Percentiles rank a stretch among this genome's conserved stretches.
Evolutionary conservation across 2,888 invertebrate genomes (phyloP).

Genomic region (Argyresthia albistria): DNA sequence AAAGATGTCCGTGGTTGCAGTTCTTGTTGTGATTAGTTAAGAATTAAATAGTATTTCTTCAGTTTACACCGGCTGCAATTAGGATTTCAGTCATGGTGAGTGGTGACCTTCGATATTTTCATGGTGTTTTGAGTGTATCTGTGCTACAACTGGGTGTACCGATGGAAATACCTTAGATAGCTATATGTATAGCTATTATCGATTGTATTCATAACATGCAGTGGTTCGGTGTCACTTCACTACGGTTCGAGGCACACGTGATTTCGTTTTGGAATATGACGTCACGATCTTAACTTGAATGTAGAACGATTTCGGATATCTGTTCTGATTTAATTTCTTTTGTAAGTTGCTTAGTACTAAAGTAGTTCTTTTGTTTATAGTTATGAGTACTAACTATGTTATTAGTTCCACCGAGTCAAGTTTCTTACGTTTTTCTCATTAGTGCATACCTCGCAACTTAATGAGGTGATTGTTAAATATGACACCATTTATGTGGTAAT

Average conservation of each 20-base stretch:
- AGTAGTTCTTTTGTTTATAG: too few relatives aligned
- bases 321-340: neutral
- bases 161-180: neutral
- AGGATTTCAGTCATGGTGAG: slow-evolving; percentile 22
- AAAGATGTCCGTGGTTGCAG: slow-evolving; percentile 55
- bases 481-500: too few relatives aligned
- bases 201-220: slow-evolving; percentile 3
- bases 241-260: neutral
- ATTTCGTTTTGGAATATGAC: slow-evolving; percentile 1
- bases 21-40: slow-evolving; percentile 51
- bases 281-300: neutral
- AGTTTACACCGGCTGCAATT: slow-evolving; percentile 27
- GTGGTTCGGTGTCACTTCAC: neutral
- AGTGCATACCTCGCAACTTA: too few relatives aligned
- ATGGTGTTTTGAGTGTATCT: slow-evolving; percentile 3
- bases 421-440: too few relatives aligned
- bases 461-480: too few relatives aligned
- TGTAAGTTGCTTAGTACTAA: too few relatives aligned
- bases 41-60: slow-evolving; percentile 48
- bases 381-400: too few relatives aligned
- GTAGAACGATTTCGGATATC: neutral
- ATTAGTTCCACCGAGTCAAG: too few relatives aligned
- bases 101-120: slow-evolving; percentile 9
- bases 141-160: neutral
- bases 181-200: slow-evolving; percentile 1